Conservation (phyloP, 1,140 invertebrate species). For the Lordiphosa mommai region DNA sequence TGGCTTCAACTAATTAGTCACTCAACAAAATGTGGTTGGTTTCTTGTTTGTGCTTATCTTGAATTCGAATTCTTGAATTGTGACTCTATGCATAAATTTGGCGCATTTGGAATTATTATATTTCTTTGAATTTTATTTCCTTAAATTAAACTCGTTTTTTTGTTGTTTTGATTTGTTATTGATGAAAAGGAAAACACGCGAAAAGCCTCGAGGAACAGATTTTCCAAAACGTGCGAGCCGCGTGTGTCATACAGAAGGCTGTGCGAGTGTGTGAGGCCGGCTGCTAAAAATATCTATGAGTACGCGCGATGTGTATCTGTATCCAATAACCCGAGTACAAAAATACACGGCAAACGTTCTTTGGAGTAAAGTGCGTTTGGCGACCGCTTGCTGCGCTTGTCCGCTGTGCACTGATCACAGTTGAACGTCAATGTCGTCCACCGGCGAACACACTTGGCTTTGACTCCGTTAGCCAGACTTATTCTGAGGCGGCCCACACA, state of each 20-base stretch:
- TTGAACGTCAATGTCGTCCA: slow-evolving; percentile 51
- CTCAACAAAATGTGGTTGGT: slow-evolving; percentile 31
- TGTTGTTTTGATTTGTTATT: not conserved
- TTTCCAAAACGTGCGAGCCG: slow-evolving; percentile 72
- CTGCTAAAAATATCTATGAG: slow-evolving; percentile 75
- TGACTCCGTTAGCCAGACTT: slow-evolving; percentile 67
- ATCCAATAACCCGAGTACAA: slow-evolving; percentile 68
- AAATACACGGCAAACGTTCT: slow-evolving; percentile 41
- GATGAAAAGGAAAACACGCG: slow-evolving; percentile 9
- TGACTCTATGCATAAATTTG: slow-evolving; percentile 64
- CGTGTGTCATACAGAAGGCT: slow-evolving; percentile 51
- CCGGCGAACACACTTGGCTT: slow-evolving; percentile 47
- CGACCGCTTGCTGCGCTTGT: slow-evolving; percentile 69
- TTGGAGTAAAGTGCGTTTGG: slow-evolving; percentile 59
- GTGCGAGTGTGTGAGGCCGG: slow-evolving; percentile 54
- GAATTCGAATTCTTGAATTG: slow-evolving; percentile 36
- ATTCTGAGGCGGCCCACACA: slow-evolving; percentile 56
- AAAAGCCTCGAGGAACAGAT: slow-evolving; percentile 45
- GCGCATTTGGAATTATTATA: slow-evolving; percentile 29
- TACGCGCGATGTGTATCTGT: slow-evolving; percentile 52
- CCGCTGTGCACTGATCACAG: slow-evolving; percentile 59
- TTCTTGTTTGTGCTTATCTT: slow-evolving; percentile 12
- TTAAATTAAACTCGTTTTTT: slow-evolving; percentile 3
- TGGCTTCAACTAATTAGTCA: slow-evolving; percentile 61
- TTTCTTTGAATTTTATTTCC: slow-evolving; percentile 17